phyloP scores from a whole-genome alignment of 1,140 invertebrate genomes.

The Drosophila kepulauana region DNA sequence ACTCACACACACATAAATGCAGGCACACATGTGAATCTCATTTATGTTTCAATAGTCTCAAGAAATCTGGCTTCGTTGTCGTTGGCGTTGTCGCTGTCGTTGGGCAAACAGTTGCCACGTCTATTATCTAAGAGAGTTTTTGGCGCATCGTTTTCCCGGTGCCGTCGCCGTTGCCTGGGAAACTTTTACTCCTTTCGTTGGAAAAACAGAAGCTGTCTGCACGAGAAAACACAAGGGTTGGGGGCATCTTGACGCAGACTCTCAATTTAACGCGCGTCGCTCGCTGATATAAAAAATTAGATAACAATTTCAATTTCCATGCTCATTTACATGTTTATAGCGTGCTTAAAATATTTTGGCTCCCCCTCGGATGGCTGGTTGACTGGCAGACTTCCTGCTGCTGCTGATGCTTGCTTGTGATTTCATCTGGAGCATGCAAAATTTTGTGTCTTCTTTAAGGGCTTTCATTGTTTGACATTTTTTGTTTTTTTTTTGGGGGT shows the following conservation, averaged over 20 bases:
- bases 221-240: not conserved
- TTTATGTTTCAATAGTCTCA: slow-evolving; percentile 79
- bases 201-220: slow-evolving; percentile 24
- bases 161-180: slow-evolving; percentile 42
- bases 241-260: slow-evolving; percentile 22
- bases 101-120: slow-evolving; percentile 74
- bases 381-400: slow-evolving; percentile 47
- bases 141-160: slow-evolving; percentile 63
- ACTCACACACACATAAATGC: not conserved
- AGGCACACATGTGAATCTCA: slow-evolving; percentile 11
- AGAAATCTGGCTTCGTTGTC: slow-evolving; percentile 44
- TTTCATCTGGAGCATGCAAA: slow-evolving; percentile 49
- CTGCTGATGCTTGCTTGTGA: slow-evolving; percentile 34
- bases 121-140: slow-evolving; percentile 77
- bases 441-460: slow-evolving; percentile 79
- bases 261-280: slow-evolving; percentile 60
- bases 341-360: slow-evolving; percentile 79
- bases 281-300: slow-evolving; percentile 82
- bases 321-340: slow-evolving; percentile 84
- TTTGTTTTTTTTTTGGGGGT: slow-evolving; percentile 47
- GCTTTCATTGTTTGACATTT: slow-evolving; percentile 63
- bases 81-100: slow-evolving; percentile 42
- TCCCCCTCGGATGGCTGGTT: slow-evolving; percentile 19
- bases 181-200: slow-evolving; percentile 76
- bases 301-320: slow-evolving; percentile 85